Base-by-base conservation (phyloP, 2,797 vertebrate genomes). In the Telmatherina bonti region DNA sequence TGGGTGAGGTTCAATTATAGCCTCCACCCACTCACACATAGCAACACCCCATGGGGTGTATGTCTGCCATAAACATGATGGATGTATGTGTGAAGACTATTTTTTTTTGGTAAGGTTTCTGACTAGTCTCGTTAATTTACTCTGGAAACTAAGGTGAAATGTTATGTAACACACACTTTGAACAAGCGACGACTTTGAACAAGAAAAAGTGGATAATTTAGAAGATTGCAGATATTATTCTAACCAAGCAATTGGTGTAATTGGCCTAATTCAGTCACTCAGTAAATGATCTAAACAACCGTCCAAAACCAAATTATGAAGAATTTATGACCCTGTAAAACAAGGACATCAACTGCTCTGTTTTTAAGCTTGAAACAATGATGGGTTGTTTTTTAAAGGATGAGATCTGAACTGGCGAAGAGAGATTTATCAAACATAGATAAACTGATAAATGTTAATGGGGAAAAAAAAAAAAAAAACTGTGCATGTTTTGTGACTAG, bases 1-100 rank as follows among this genome's bases (percentile, higher is more conserved):
- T 18, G 61, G 70, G 26, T 53, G 69, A 68, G 38, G 52, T 70
- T 61, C 62, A 82, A 78, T 87, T 87, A 88, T 81, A 82, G 54
- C 45, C 51, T 22, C 72, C 73, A 74, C 72, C 76, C 67, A 59
- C 70, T 33, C 29, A 18, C 22, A 51, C n/a, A 31, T 26, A 58
- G 36, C 81, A 72, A 70, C 56, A 59, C 29, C 27, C 30, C 13
- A 60, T 13, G 11, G 78, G 74, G 45, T 52, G 68, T 33, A 26
- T 69, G 74, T 68, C 72, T 58, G 49, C 59, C 27, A 69, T 75
- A 67, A 82, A 74, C 65, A 85, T 45, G 51, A 24, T 56, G 24
- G 1, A 43, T 54, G 31, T 31, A 45, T 53, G 9, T 35, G 52
- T 49, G 58, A 10, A 54, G n/a, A 38, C 24, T 11, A 8, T 35